Conservation (phyloP, 2,113 vertebrate genomes). For the Glaucidium brasilianum region DNA sequence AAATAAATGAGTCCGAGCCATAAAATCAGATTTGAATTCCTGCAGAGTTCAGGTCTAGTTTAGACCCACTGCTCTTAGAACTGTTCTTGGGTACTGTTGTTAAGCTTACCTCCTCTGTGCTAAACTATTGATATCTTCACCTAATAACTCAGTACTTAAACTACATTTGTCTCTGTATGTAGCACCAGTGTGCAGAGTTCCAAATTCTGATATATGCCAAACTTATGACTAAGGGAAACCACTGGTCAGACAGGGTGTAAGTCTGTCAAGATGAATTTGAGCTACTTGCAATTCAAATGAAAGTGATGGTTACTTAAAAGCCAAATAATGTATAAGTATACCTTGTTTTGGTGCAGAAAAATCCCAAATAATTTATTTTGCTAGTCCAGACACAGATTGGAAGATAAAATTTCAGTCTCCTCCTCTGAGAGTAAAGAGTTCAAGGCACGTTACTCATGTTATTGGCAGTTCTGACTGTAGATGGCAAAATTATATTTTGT, state of each 20-base stretch:
- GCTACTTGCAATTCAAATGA: constrained; percentile 16
- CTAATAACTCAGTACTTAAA: neutral
- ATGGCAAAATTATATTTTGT: neutral
- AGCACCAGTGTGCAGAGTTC: neutral
- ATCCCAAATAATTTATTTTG: neutral
- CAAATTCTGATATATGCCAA: neutral
- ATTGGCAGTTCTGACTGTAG: neutral
- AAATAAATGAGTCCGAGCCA: neutral
- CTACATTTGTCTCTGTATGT: neutral
- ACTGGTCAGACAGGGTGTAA: neutral
- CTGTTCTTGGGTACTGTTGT: neutral
- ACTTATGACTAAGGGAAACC: constrained; percentile 12
- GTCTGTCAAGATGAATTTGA: neutral
- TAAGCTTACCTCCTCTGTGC: neutral
- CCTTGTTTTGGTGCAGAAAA: neutral
- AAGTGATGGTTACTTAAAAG: constrained; percentile 27
- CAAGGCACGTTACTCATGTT: neutral
- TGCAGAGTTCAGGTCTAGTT: neutral
- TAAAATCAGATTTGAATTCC: neutral
- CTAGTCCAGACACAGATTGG: neutral
- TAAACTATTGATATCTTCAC: neutral
- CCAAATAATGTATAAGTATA: neutral
- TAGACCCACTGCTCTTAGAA: neutral
- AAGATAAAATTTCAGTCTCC: constrained; percentile 12
- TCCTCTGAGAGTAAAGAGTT: neutral